phyloP scores from a whole-genome alignment of 2,888 invertebrate species.

The Lathronympha strigana region DNA sequence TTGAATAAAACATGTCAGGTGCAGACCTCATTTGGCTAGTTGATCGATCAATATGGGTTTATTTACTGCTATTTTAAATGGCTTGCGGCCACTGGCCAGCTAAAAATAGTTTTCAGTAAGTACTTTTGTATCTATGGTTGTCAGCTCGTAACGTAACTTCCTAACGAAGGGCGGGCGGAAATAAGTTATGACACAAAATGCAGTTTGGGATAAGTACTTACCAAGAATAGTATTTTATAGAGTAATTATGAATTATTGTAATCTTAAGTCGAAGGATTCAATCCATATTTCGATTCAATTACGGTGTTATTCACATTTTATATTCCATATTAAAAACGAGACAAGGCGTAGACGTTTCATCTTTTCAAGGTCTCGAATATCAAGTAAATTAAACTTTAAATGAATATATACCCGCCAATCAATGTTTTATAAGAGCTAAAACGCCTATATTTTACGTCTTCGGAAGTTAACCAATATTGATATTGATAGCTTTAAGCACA shows the following conservation, averaged over 20 bases:
- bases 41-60: conserved; percentile 38
- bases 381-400: background rate
- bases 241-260: background rate
- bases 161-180: conserved; percentile 29
- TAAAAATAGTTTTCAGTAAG: conserved; percentile 35
- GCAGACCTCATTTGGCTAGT: conserved; percentile 37
- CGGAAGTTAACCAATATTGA: too few species aligned
- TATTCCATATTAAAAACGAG: background rate
- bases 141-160: conserved; percentile 32
- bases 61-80: conserved; percentile 41
- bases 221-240: background rate
- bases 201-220: background rate
- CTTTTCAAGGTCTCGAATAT: background rate
- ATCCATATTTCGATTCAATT: background rate
- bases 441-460: too few species aligned
- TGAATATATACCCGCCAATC: too few species aligned
- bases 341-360: background rate
- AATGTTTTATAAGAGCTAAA: too few species aligned
- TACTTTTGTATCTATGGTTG: conserved; percentile 33
- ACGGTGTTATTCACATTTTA: background rate
- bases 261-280: background rate
- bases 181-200: conserved; percentile 41
- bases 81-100: conserved; percentile 26
- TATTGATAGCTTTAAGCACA: too few species aligned
- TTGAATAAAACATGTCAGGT: conserved; percentile 40